These are phyloP conservation scores for Neodiprion virginianus DNA, from an alignment of 1,140 invertebrate species.

Conservation along the genomic window DNA sequence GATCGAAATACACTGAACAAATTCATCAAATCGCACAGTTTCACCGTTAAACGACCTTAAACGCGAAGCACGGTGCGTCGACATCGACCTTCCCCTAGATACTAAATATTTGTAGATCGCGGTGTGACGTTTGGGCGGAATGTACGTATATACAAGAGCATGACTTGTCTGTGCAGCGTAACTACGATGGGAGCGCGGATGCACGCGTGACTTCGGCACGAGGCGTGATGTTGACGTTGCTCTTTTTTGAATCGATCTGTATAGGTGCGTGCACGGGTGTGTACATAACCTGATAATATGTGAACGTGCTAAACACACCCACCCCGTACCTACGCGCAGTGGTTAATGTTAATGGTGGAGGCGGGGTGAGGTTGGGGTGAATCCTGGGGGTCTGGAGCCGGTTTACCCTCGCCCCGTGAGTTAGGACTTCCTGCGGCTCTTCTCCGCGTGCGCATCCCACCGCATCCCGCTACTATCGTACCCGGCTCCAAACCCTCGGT, in stretches of 20 bases:
- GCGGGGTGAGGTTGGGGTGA: conserved; percentile 11
- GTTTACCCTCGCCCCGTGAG: conserved; percentile 45
- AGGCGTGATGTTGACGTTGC: conserved; percentile 41
- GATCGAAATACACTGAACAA: too few species aligned
- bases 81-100: too few species aligned
- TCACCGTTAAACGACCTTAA: too few species aligned
- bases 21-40: too few species aligned
- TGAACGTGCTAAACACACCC: conserved; percentile 41
- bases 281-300: background rate
- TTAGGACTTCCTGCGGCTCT: conserved; percentile 53
- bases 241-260: conserved; percentile 40
- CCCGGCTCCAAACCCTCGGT: background rate
- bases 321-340: conserved; percentile 39
- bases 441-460: conserved; percentile 36
- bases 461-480: background rate
- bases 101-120: too few species aligned
- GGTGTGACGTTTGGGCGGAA: too few species aligned
- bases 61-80: too few species aligned
- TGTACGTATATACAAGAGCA: too few species aligned
- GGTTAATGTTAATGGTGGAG: conserved; percentile 53
- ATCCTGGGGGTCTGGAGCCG: conserved; percentile 29
- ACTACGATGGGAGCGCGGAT: conserved; percentile 10
- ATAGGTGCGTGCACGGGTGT: conserved; percentile 19
- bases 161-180: background rate
- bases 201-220: conserved; percentile 21